Conservation (phyloP, 2,888 invertebrate genomes). For the Glyphotaelius pellucidus region DNA sequence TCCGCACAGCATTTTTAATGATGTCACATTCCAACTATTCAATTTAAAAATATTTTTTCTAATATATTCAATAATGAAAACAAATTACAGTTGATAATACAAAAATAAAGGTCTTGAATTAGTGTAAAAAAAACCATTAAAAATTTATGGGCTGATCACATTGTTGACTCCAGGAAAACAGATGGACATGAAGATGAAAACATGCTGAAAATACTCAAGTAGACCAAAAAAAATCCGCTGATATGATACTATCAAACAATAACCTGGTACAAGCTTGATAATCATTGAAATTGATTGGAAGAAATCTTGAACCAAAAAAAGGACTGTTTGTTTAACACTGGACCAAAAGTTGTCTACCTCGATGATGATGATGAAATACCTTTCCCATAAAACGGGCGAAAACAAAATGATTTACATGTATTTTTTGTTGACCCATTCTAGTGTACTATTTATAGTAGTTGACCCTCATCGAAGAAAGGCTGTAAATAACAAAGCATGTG, state of each 20-base stretch:
- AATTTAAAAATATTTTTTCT: too few relatives aligned
- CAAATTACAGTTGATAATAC: too few relatives aligned
- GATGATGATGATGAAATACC: neutral
- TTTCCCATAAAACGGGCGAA: neutral
- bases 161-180: neutral
- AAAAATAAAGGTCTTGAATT: neutral
- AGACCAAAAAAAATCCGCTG: neutral
- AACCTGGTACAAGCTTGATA: neutral
- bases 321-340: neutral
- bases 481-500: constrained; percentile 53
- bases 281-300: neutral
- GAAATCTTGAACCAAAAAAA: neutral
- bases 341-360: neutral
- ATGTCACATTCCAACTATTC: neutral
- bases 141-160: neutral
- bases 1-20: neutral
- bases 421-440: neutral
- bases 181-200: neutral
- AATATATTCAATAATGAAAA: too few relatives aligned
- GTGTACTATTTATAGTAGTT: constrained; percentile 8
- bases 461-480: constrained; percentile 52
- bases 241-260: neutral
- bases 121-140: neutral
- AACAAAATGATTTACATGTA: constrained; percentile 47
- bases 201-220: neutral